Evolutionary conservation across 2,113 vertebrate genomes (phyloP).

Genomic region (Chaetodon trifascialis): DNA sequence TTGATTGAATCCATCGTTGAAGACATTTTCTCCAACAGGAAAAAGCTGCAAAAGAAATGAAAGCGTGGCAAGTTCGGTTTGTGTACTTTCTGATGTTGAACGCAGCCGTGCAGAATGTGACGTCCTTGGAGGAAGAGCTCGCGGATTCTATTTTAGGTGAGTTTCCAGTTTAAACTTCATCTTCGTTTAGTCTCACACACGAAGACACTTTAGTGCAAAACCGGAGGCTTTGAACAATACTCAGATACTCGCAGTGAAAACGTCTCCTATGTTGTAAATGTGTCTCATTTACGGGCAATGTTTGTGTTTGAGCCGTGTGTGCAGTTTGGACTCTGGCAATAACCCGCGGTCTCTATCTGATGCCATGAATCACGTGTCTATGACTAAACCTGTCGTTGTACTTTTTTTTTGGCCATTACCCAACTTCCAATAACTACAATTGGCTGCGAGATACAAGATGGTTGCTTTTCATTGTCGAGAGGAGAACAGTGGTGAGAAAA

Average conservation of each 20-base stretch:
- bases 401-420: neutral
- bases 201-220: neutral
- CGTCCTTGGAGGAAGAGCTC: conserved; percentile 77
- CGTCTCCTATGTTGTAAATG: neutral
- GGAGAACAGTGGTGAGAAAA: neutral
- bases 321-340: neutral
- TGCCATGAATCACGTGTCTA: conserved; percentile 27
- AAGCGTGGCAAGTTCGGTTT: conserved; percentile 53
- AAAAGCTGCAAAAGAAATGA: conserved; percentile 76
- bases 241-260: neutral
- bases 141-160: conserved; percentile 78
- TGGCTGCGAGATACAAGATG: neutral
- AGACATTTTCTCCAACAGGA: conserved; percentile 31
- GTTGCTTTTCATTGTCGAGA: neutral
- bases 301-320: neutral
- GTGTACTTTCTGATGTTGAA: conserved; percentile 73
- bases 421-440: neutral
- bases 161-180: conserved; percentile 47
- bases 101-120: conserved; percentile 67
- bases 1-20: neutral
- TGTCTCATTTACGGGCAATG: neutral
- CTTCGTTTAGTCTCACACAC: neutral
- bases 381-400: conserved; percentile 16
- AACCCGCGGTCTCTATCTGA: neutral
- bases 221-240: neutral